phyloP scores from a whole-genome alignment of 2,797 vertebrate genomes.

The Tachyglossus aculeatus region DNA sequence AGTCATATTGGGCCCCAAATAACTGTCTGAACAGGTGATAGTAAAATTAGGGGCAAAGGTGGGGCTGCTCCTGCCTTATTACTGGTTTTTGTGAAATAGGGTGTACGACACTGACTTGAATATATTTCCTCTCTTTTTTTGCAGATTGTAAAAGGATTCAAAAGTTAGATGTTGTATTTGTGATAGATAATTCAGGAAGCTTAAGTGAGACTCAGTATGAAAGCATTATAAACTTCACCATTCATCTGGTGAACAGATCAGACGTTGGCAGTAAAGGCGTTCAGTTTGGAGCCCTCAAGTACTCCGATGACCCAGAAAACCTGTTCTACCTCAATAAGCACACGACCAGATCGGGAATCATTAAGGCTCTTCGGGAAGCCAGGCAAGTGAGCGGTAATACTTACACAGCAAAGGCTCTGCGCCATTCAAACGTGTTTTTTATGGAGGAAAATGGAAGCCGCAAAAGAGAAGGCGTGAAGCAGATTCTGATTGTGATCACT shows the following conservation, averaged over 20 bases:
- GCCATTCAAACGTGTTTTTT: constrained; percentile 50
- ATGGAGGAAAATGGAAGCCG: constrained; percentile 67
- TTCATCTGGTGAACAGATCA: constrained; percentile 68
- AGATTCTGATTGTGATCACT: constrained; percentile 83
- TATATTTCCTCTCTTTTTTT: constrained; percentile 10
- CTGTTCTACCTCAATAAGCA: constrained; percentile 75
- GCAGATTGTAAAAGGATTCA: constrained; percentile 67
- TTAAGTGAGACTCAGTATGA: neutral
- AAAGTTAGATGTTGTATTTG: constrained; percentile 69
- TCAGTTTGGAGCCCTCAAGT: constrained; percentile 82
- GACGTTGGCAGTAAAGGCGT: constrained; percentile 72
- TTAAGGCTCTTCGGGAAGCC: constrained; percentile 56
- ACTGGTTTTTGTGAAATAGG: neutral
- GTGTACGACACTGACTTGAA: neutral
- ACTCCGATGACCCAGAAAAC: constrained; percentile 58
- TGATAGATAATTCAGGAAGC: constrained; percentile 70
- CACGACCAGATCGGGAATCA: constrained; percentile 52
- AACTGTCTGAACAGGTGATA: no score
- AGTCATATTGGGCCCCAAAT: no score
- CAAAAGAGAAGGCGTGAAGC: constrained; percentile 56
- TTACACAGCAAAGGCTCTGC: constrained; percentile 74
- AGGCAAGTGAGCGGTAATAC: constrained; percentile 62
- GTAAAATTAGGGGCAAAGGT: no score
- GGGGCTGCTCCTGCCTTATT: neutral
- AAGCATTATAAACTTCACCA: constrained; percentile 65